A percentile compares a stretch with the other conserved stretches of the same genome.
phyloP scores from a whole-genome alignment of 2,797 vertebrate species.

The Trachops cirrhosus region DNA sequence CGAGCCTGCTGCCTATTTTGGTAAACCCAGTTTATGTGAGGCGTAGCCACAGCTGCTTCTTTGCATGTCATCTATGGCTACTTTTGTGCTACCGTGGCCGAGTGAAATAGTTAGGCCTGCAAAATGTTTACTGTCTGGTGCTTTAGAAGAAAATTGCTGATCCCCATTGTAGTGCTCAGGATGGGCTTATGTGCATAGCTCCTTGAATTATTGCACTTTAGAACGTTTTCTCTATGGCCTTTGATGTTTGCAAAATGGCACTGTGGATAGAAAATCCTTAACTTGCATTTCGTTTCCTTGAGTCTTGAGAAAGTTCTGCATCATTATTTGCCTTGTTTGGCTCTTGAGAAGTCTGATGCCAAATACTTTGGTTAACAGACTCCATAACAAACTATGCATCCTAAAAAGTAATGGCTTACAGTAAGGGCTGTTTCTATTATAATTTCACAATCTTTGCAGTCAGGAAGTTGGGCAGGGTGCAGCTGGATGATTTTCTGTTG shows the following conservation, averaged over 20 bases:
- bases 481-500: background rate
- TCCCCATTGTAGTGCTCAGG: background rate
- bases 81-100: background rate
- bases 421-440: background rate
- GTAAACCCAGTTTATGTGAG: background rate
- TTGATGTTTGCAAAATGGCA: background rate
- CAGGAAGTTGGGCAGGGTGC: background rate
- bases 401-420: background rate
- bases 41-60: background rate
- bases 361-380: background rate
- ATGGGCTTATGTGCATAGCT: background rate
- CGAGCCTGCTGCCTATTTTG: background rate
- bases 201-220: background rate
- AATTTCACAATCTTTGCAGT: background rate
- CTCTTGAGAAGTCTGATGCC: background rate
- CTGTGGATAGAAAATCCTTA: slow-evolving; percentile 13
- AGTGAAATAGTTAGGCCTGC: background rate
- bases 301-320: slow-evolving; percentile 3
- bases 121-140: background rate
- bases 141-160: background rate
- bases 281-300: background rate
- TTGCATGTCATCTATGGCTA: background rate
- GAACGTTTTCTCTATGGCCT: background rate
- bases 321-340: background rate
- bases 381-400: background rate